These are phyloP conservation scores for Botia almorhae DNA, from an alignment of 2,797 vertebrate species.

Conservation along the genomic window DNA sequence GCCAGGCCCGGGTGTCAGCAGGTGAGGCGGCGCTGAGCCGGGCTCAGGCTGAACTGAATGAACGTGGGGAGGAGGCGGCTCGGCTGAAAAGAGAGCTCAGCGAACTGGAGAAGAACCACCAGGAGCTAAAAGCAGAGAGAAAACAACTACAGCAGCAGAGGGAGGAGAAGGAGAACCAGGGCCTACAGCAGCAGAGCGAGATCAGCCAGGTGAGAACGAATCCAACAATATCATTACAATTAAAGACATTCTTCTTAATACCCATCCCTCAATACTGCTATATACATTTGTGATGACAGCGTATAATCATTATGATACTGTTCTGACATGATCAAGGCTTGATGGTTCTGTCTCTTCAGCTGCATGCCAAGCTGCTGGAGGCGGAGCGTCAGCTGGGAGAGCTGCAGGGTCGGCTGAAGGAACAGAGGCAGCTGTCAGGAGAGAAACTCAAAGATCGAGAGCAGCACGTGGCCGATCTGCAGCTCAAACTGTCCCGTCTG, in stretches of 20 bases:
- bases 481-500: slow-evolving; percentile 91
- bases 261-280: background rate
- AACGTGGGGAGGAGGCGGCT: slow-evolving; percentile 80
- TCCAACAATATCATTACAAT: background rate
- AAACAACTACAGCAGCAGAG: slow-evolving; percentile 94
- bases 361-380: slow-evolving; percentile 93
- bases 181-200: slow-evolving; percentile 89
- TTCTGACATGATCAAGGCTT: background rate
- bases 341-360: slow-evolving; percentile 71
- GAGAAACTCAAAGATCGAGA: slow-evolving; percentile 97
- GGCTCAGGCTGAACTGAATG: slow-evolving; percentile 80
- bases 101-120: slow-evolving; percentile 87
- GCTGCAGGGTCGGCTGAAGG: slow-evolving; percentile 92
- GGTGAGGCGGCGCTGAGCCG: slow-evolving; percentile 84
- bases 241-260: too few species aligned
- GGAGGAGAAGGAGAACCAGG: slow-evolving; percentile 91
- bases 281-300: background rate
- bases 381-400: slow-evolving; percentile 93
- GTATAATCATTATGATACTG: background rate
- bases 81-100: slow-evolving; percentile 87
- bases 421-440: slow-evolving; percentile 94
- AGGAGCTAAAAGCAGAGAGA: slow-evolving; percentile 89
- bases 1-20: slow-evolving; percentile 81
- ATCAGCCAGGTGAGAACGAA: slow-evolving; percentile 85
- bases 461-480: slow-evolving; percentile 92